These are phyloP conservation scores for Drosophila orena DNA, from an alignment of 1,140 invertebrate species.

Conservation along the genomic window DNA sequence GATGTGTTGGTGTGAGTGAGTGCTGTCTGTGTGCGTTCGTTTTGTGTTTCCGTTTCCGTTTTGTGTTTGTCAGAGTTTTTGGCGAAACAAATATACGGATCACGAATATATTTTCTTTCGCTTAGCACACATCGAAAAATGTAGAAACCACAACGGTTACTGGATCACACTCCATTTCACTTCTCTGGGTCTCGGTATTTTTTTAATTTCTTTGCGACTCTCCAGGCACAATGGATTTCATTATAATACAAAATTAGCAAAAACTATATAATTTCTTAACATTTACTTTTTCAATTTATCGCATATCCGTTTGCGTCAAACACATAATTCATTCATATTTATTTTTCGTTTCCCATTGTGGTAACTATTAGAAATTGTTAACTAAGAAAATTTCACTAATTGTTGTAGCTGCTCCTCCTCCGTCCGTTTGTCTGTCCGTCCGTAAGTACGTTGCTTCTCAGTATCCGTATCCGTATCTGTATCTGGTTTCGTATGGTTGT, in stretches of 20 bases:
- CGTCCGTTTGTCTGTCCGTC: slow-evolving; percentile 35
- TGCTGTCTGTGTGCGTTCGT: slow-evolving; percentile 43
- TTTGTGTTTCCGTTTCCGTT: slow-evolving; percentile 53
- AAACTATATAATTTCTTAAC: slow-evolving; percentile 42
- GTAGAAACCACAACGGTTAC: slow-evolving; percentile 28
- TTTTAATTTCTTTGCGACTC: slow-evolving; percentile 14
- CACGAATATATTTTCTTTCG: slow-evolving; percentile 33
- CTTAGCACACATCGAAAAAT: slow-evolving; percentile 63
- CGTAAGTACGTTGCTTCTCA: slow-evolving; percentile 35
- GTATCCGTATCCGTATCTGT: slow-evolving; percentile 24
- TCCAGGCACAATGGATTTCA: slow-evolving; percentile 25
- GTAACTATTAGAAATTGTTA: slow-evolving; percentile 65
- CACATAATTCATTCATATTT: slow-evolving; percentile 53
- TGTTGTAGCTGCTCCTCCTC: slow-evolving; percentile 51
- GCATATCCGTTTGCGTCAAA: slow-evolving; percentile 31
- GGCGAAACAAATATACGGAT: slow-evolving; percentile 33
- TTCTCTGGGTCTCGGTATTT: slow-evolving; percentile 33
- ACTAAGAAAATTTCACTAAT: slow-evolving; percentile 78
- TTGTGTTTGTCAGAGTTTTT: slow-evolving; percentile 46
- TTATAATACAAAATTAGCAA: slow-evolving; percentile 52
- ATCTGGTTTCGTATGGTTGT: slow-evolving; percentile 10
- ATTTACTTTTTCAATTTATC: slow-evolving; percentile 32
- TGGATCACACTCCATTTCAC: slow-evolving; percentile 12
- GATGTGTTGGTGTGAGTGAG: slow-evolving; percentile 23
- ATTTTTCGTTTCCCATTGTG: slow-evolving; percentile 26